These are phyloP conservation scores for Antrozous pallidus DNA, from an alignment of 2,797 vertebrate genomes.

Conservation along the genomic window DNA sequence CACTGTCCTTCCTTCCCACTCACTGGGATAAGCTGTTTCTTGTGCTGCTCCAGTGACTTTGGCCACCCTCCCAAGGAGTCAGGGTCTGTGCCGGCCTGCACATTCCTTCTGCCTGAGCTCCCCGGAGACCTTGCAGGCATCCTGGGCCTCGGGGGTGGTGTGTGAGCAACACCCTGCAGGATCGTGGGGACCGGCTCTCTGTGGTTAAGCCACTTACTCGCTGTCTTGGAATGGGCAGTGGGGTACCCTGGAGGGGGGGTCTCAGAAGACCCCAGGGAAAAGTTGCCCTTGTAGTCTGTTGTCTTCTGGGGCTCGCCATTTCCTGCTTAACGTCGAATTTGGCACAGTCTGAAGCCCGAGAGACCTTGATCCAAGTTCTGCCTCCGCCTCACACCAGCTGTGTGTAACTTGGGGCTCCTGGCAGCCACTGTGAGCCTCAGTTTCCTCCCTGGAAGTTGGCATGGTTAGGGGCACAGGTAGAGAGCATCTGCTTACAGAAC, in stretches of 20 bases:
- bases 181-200: not conserved
- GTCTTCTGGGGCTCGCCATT: not conserved
- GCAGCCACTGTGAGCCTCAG: not conserved
- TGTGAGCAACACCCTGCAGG: not conserved
- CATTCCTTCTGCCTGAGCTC: conserved; percentile 7
- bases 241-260: not conserved
- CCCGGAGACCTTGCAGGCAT: not conserved
- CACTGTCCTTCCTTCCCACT: not conserved
- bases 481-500: not conserved
- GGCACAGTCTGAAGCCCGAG: not conserved
- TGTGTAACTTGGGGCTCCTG: not conserved
- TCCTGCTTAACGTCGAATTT: not conserved
- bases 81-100: not conserved
- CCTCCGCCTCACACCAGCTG: not conserved
- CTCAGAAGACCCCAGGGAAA: not conserved
- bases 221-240: not conserved
- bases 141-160: not conserved
- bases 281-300: not conserved
- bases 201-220: not conserved
- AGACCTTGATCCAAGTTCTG: not conserved
- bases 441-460: not conserved
- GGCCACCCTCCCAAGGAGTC: not conserved
- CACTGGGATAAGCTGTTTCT: conserved; percentile 16
- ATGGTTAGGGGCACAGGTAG: not conserved
- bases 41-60: conserved; percentile 8